Evolutionary conservation across 1,140 invertebrate genomes (phyloP).

Genomic region (Kradibia gibbosae): DNA sequence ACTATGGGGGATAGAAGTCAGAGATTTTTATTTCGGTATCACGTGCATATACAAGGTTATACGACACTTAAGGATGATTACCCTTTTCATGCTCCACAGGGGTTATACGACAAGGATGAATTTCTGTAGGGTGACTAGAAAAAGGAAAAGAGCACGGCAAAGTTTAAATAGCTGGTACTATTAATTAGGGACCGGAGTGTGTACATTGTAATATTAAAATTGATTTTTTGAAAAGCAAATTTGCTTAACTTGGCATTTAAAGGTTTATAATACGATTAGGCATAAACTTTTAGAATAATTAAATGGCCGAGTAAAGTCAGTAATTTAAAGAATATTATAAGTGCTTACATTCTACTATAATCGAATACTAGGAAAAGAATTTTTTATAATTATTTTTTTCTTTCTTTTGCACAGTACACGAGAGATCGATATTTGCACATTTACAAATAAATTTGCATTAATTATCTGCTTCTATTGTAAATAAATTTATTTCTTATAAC

Average conservation of each 20-base stretch:
- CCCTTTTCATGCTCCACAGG: not conserved
- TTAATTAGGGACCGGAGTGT: not conserved
- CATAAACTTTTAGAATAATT: no score
- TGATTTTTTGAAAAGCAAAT: not conserved
- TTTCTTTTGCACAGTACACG: no score
- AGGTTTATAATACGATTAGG: no score
- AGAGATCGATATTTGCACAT: no score
- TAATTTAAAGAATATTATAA: no score
- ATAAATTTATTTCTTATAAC: not conserved
- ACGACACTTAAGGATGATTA: conserved; percentile 2
- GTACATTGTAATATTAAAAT: not conserved
- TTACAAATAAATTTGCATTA: no score
- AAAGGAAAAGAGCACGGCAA: not conserved
- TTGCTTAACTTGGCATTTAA: no score
- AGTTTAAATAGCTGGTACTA: not conserved
- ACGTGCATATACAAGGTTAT: conserved; percentile 2
- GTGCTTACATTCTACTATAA: no score
- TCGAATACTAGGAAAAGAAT: no score
- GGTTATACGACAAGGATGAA: not conserved
- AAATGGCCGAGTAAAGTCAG: no score
- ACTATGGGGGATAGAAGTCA: not conserved
- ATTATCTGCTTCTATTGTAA: no score
- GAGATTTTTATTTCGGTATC: conserved; percentile 23
- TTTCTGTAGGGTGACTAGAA: not conserved
- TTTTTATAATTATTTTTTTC: no score